Percentiles rank a stretch among this genome's conserved stretches.
Evolutionary conservation across 2,888 invertebrate species (phyloP).

Genomic region (Mythimna loreyi): DNA sequence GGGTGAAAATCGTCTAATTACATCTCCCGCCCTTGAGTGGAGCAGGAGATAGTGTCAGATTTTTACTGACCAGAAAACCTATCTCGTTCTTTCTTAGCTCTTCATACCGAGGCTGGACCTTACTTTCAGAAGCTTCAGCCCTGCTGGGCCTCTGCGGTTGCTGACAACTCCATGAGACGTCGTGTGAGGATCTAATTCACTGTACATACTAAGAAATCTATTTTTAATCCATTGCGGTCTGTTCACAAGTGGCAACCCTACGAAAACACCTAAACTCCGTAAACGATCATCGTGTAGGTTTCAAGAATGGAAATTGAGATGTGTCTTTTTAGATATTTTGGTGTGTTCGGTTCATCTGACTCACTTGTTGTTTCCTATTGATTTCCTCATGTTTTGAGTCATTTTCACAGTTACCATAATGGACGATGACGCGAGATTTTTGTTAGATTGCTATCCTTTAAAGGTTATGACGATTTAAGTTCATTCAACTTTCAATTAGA

Average conservation of each 20-base stretch:
- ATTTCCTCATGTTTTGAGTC: conserved; percentile 58
- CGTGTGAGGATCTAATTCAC: too few species aligned
- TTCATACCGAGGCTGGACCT: too few species aligned
- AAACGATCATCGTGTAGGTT: conserved; percentile 77
- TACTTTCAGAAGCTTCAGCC: too few species aligned
- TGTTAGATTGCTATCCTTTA: conserved; percentile 42
- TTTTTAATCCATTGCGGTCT: too few species aligned
- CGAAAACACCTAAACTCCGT: conserved; percentile 62
- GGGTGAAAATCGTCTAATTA: too few species aligned
- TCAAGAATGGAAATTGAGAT: conserved; percentile 73
- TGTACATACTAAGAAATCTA: too few species aligned
- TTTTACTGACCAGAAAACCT: too few species aligned
- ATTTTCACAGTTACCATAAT: conserved; percentile 62
- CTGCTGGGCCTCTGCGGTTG: too few species aligned
- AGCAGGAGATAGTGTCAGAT: too few species aligned
- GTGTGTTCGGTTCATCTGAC: conserved; percentile 58
- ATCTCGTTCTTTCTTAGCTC: too few species aligned
- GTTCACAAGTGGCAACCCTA: conserved; percentile 49
- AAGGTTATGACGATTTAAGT: conserved; percentile 48
- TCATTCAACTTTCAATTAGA: conserved; percentile 23
- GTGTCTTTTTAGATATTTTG: conserved; percentile 66
- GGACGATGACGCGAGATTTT: conserved; percentile 53
- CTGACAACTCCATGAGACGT: too few species aligned
- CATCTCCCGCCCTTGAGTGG: too few species aligned
- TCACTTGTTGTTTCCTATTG: conserved; percentile 57